Base-by-base conservation (phyloP, 2,888 invertebrate genomes). In the Hemistola chrysoprasaria region DNA sequence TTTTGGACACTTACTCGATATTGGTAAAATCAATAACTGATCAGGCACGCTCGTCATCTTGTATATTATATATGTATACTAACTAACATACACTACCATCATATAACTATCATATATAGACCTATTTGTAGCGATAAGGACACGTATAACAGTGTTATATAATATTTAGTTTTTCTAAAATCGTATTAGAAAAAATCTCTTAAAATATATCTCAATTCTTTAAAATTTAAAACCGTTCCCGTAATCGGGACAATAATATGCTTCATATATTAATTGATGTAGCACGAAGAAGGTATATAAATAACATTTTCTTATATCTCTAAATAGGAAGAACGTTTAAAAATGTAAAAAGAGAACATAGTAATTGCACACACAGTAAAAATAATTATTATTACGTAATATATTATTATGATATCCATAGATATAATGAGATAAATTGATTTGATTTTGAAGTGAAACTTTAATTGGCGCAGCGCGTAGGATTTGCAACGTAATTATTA, bases 201-300 rank as follows among this genome's bases (percentile, higher is more conserved):
- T 86, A 88, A 87, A 88, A 87, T 86, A 87, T 84, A 85, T 84
- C 78, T 86, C 79, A 76, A 79, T 77, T 78, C 68, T 74, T 72
- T 69, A 50, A 69, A 67, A 71, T 65, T 44, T 56, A 38, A 38
- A 38, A 26, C 34, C 16, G 33, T 29, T 63, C 67, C 73, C 73
- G 65, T 56, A 61, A 56, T 55, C 62, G 67, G 74, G 70, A 59
- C 55, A 65, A 61, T 63, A 68, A 62, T 59, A 74, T 64, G 59
- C 68, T 58, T 58, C 66, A 76, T 77, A 78, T 76, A 75, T 71
- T 66, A 73, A 59, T 59, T 62, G 70, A 68, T 67, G 75, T 68
- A 72, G 74, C 69, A 61, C 70, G 66, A 38, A 22, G 38, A 52
- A 37, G 40, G 31, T 47, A 73, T 79, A 80, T 83, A 86, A 83